Evolutionary conservation across 2,797 vertebrate species (phyloP).

Genomic region (Manis crassicaudata): DNA sequence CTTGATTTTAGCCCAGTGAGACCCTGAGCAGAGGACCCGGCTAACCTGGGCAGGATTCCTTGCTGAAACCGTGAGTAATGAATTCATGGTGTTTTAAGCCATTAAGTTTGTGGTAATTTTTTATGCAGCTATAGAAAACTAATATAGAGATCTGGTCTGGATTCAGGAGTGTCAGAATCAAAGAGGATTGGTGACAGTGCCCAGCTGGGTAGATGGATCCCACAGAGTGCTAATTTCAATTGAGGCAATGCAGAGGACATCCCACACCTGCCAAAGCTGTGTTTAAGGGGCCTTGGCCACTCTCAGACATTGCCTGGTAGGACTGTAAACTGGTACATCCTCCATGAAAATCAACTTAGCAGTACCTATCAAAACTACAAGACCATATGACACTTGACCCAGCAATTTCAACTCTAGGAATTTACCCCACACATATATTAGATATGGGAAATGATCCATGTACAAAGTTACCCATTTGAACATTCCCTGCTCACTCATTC

Average conservation of each 20-base stretch:
- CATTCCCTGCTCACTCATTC: not conserved
- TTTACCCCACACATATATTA: not conserved
- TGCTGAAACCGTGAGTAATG: not conserved
- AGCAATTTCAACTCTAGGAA: slow-evolving; percentile 27
- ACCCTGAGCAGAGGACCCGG: not conserved
- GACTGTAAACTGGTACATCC: not conserved
- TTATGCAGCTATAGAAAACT: not conserved
- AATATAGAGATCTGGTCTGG: not conserved
- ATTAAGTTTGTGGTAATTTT: not conserved
- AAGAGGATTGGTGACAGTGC: not conserved
- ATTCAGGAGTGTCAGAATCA: not conserved
- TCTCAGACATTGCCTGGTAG: not conserved
- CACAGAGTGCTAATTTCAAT: not conserved
- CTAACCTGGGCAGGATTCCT: not conserved
- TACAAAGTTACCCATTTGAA: not conserved
- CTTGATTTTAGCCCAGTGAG: not conserved
- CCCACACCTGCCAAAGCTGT: not conserved
- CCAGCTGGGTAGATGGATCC: not conserved
- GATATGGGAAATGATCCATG: not conserved
- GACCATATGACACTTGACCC: not conserved
- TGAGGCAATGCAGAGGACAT: not conserved
- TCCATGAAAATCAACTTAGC: not conserved
- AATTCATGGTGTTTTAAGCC: not conserved
- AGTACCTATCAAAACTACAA: not conserved
- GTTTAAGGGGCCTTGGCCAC: slow-evolving; percentile 4